Base-by-base conservation (phyloP, 2,113 vertebrate species). In the Benitochromis conjunctus region DNA sequence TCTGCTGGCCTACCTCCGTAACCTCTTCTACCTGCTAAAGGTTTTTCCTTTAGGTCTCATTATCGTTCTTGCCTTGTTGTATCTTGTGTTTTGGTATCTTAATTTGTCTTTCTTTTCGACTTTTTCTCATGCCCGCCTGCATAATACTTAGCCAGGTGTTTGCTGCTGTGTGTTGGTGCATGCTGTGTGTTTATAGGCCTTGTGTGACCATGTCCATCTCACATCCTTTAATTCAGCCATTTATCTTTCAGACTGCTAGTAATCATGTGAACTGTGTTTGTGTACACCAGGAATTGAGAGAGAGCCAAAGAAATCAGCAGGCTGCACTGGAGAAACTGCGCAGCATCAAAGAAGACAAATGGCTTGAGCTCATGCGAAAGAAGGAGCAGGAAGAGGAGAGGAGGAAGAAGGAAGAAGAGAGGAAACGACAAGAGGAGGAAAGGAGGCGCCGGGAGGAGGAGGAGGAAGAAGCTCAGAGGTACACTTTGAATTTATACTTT, bases 21-120 rank as follows among this genome's bases (percentile, higher is more conserved):
- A 97, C 95, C 98, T 99, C 97, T 99, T 99, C 98, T 97, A 97
- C 96, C 98, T 99, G 96, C 97, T 99, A 95, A 99, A 99, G 98
- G 98, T 99, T 97, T 97, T 97, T 96, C 95, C 96, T 95, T 96
- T 95, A 96, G 87, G 96, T 95, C 84, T 93, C 88, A 85, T 90
- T 76, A 41, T 88, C 76, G 80, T 85, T 91, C 38, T 84, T 82
- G n/a, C 56, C 21, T 82, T 81, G n/a, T 57, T 77, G 12, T 78
- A 34, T 36, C 41, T n/a, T 82, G 31, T 58, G 38, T 12, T 80
- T 56, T 82, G 2, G 38, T 82, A 1, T 82, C 58, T 55, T 46
- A 19, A 8, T 9, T 36, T 81, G 36, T 24, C 31, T 31, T 69
- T 16, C 31, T 19, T 31, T 79, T 81, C 14, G n/a, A 9, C 3